phyloP scores from a whole-genome alignment of 2,113 vertebrate species.

The Thymallus thymallus region DNA sequence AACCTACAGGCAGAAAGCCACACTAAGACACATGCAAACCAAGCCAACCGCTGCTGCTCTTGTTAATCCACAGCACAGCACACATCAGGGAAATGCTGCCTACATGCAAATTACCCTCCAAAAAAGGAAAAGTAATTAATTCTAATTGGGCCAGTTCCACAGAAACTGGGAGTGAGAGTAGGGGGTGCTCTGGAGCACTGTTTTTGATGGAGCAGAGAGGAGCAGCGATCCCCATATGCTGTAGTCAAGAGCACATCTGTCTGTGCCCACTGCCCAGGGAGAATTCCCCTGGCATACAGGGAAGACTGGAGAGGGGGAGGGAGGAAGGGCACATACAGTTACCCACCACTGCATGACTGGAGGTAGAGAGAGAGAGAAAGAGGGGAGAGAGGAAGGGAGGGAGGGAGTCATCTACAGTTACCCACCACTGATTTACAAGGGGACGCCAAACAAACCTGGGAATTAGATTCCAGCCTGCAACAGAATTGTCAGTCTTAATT shows the following conservation, averaged over 20 bases:
- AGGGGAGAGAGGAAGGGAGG: no score
- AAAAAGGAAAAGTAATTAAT: slow-evolving; percentile 56
- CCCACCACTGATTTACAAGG: slow-evolving; percentile 20
- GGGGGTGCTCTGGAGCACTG: slow-evolving; percentile 43
- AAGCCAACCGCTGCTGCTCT: slow-evolving; percentile 1
- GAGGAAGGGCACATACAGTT: slow-evolving; percentile 13
- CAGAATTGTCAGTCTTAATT: no score
- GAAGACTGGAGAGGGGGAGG: no score
- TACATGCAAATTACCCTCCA: slow-evolving; percentile 37
- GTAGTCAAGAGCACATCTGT: slow-evolving; percentile 59
- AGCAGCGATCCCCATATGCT: slow-evolving; percentile 55
- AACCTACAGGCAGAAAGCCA: background rate
- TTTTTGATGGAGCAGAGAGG: slow-evolving; percentile 48
- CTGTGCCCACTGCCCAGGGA: slow-evolving; percentile 44
- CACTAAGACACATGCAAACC: background rate
- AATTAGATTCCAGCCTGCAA: slow-evolving; percentile 61
- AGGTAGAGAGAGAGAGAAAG: no score
- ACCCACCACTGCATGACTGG: background rate
- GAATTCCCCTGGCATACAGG: slow-evolving; percentile 52
- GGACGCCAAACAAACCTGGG: slow-evolving; percentile 36
- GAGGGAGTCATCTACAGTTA: background rate
- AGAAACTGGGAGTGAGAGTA: slow-evolving; percentile 35
- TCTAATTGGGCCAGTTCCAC: slow-evolving; percentile 63
- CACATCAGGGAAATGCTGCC: background rate
- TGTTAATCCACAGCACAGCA: slow-evolving; percentile 4